A percentile compares a stretch with the other conserved stretches of the same genome.
Evolutionary conservation across 2,797 vertebrate genomes (phyloP).

Genomic region (Hypotaenidia philippensis): DNA sequence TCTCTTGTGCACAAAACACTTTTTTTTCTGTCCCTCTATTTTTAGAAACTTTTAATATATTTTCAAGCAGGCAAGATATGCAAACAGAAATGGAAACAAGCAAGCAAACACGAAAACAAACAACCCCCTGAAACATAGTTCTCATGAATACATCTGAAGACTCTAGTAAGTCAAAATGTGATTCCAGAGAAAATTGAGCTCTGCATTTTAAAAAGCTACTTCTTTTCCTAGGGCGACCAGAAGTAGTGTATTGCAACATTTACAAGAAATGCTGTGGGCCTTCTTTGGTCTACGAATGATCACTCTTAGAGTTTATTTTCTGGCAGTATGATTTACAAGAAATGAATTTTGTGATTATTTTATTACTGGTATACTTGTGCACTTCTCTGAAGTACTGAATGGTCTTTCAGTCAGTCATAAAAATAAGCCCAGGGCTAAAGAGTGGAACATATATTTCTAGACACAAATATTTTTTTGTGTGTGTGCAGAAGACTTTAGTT

Average conservation of each 20-base stretch:
- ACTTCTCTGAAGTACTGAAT: constrained; percentile 10
- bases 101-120: not conserved
- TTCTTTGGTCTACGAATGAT: constrained; percentile 11
- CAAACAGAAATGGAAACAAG: constrained; percentile 2
- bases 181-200: not conserved
- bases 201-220: not conserved
- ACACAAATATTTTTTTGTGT: not conserved
- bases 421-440: constrained; percentile 7
- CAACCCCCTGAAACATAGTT: not conserved
- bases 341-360: constrained; percentile 11
- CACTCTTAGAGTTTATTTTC: constrained; percentile 15
- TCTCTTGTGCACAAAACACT: not conserved
- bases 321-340: constrained; percentile 3
- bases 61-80: not conserved
- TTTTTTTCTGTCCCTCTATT: not conserved
- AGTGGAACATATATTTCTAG: not conserved
- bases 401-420: constrained; percentile 12
- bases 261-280: constrained; percentile 3
- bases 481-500: not conserved
- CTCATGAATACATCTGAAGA: not conserved
- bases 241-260: not conserved
- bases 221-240: not conserved
- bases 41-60: constrained; percentile 14
- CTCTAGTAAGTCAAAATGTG: not conserved
- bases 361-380: not conserved